A percentile compares a stretch with the other conserved stretches of the same genome.
Conservation (phyloP, 2,113 vertebrate genomes). For the Pseudonaja textilis region DNA sequence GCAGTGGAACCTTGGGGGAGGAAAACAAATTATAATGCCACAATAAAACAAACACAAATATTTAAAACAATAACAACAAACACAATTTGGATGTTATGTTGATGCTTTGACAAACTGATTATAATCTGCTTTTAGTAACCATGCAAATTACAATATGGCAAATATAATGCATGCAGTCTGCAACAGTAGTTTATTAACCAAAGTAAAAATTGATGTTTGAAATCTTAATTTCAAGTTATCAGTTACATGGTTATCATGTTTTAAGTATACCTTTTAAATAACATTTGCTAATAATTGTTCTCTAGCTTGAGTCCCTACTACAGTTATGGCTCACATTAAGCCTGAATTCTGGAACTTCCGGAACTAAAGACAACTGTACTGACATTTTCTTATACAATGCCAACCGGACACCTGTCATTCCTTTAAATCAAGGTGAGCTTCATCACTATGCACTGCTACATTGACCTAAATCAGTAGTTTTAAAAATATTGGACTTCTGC, state of each 20-base stretch:
- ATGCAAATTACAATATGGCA: neutral
- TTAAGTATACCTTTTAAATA: neutral
- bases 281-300: slow-evolving; percentile 22
- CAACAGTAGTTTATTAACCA: neutral
- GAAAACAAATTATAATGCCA: neutral
- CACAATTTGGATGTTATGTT: neutral
- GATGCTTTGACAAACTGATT: neutral
- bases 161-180: neutral
- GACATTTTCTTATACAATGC: slow-evolving; percentile 96
- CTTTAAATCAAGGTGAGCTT: slow-evolving; percentile 91
- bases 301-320: slow-evolving; percentile 91
- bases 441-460: slow-evolving; percentile 3
- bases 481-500: neutral
- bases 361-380: slow-evolving; percentile 85
- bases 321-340: slow-evolving; percentile 98
- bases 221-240: neutral
- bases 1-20: neutral
- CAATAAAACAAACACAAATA: neutral
- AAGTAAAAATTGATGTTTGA: neutral
- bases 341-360: slow-evolving; percentile 87
- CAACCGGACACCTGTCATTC: slow-evolving; percentile 91
- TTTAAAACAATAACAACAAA: neutral
- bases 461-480: neutral
- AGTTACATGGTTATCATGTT: neutral
- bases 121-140: neutral